These are phyloP conservation scores for Dascillus cervinus DNA, from an alignment of 2,888 invertebrate species.

Conservation along the genomic window DNA sequence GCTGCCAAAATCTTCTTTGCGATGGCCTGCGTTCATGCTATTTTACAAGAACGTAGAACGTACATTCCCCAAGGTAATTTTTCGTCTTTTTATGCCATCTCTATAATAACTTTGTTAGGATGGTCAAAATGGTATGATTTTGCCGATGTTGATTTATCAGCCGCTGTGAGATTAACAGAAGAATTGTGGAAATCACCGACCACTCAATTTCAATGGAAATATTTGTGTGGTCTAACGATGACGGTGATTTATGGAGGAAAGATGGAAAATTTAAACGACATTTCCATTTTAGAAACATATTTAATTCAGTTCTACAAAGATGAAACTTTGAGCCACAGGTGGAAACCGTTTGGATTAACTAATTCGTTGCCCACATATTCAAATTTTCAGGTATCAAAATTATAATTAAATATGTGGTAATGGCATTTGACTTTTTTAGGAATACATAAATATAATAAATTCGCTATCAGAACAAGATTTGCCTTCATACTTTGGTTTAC, in stretches of 20 bases:
- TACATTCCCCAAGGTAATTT: constrained; percentile 74
- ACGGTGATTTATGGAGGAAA: constrained; percentile 81
- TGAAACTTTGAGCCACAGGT: constrained; percentile 52
- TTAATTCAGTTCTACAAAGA: constrained; percentile 54
- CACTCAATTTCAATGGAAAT: constrained; percentile 56
- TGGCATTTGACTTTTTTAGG: constrained; percentile 42
- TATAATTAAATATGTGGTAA: neutral
- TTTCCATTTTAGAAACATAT: constrained; percentile 58
- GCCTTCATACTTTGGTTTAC: constrained; percentile 72
- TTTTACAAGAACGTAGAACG: constrained; percentile 83
- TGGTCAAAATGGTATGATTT: constrained; percentile 90
- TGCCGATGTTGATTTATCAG: constrained; percentile 70
- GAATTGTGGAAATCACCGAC: constrained; percentile 37
- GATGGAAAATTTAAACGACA: constrained; percentile 71
- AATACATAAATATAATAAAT: constrained; percentile 57
- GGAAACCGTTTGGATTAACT: constrained; percentile 48
- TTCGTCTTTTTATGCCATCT: no score
- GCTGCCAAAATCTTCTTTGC: constrained; percentile 56
- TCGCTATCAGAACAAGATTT: constrained; percentile 64
- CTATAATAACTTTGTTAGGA: constrained; percentile 45
- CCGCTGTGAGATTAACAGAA: constrained; percentile 58
- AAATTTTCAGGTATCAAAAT: constrained; percentile 43
- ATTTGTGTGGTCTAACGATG: constrained; percentile 67
- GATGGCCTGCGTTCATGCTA: constrained; percentile 81
- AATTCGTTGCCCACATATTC: constrained; percentile 47